Evolutionary conservation across 2,797 vertebrate genomes (phyloP).

Genomic region (Crocodylus rhombifer): DNA sequence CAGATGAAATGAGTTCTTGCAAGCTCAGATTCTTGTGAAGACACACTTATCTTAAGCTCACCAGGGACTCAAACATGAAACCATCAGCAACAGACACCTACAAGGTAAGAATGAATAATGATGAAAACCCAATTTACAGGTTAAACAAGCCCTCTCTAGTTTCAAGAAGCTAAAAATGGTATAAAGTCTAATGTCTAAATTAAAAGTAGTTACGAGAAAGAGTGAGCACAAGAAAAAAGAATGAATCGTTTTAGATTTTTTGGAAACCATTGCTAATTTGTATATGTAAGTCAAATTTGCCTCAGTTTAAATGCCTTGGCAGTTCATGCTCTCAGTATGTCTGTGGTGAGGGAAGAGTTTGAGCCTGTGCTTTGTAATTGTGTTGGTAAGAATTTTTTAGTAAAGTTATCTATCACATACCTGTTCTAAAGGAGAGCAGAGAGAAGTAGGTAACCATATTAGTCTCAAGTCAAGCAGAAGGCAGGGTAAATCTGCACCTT

Average conservation of each 20-base stretch:
- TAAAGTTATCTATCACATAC: neutral
- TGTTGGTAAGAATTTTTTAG: neutral
- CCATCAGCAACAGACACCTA: neutral
- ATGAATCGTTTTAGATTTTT: conserved; percentile 4
- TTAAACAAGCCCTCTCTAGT: neutral
- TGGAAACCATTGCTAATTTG: conserved; percentile 32
- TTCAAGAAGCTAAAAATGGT: neutral
- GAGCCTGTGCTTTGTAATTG: neutral
- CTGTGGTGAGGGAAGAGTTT: neutral
- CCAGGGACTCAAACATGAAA: conserved; percentile 33
- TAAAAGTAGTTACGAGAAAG: conserved; percentile 2
- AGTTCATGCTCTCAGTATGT: neutral
- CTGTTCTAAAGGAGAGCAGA: neutral
- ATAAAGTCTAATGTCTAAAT: neutral
- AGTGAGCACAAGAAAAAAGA: neutral
- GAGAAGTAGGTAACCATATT: too few species aligned
- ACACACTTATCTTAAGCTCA: conserved; percentile 19
- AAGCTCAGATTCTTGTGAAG: conserved; percentile 67
- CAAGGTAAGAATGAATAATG: neutral
- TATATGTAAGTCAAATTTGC: conserved; percentile 20
- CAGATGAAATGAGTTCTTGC: conserved; percentile 62
- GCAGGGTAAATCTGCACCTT: too few species aligned
- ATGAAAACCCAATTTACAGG: neutral
- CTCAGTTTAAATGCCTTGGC: fast-evolving
- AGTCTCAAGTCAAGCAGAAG: too few species aligned